A percentile compares a stretch with the other conserved stretches of the same genome.
These are phyloP conservation scores for Pardalotus punctatus DNA, from an alignment of 2,113 vertebrate genomes.

Conservation along the genomic window DNA sequence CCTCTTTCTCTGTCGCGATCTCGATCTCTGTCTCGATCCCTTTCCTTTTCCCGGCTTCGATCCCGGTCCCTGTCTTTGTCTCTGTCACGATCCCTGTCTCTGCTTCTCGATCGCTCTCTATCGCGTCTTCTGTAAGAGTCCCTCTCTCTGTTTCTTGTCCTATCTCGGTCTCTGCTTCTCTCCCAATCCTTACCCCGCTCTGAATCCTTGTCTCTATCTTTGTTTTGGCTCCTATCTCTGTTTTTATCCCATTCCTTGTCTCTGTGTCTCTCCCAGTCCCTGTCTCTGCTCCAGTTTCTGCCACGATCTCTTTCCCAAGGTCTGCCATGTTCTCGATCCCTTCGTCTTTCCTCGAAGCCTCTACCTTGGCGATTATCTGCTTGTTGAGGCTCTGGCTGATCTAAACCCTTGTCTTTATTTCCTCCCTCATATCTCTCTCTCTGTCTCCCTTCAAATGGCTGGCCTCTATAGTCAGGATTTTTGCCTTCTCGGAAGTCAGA, in stretches of 20 bases:
- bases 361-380: constrained; percentile 79
- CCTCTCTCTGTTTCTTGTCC: constrained; percentile 50
- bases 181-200: constrained; percentile 55
- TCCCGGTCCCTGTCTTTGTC: constrained; percentile 63
- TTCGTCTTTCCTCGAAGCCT: constrained; percentile 81
- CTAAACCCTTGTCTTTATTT: constrained; percentile 75
- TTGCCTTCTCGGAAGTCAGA: constrained; percentile 84
- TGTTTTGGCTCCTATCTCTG: constrained; percentile 63
- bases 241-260: constrained; percentile 71
- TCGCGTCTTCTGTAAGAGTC: constrained; percentile 29
- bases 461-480: constrained; percentile 71
- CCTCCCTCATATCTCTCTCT: constrained; percentile 84
- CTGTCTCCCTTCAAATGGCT: constrained; percentile 75
- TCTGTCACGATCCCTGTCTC: constrained; percentile 62
- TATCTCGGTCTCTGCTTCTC: constrained; percentile 57
- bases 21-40: constrained; percentile 74
- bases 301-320: constrained; percentile 69
- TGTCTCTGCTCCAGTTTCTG: constrained; percentile 78
- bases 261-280: constrained; percentile 75
- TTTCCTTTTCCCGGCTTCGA: constrained; percentile 69
- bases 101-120: constrained; percentile 51
- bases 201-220: constrained; percentile 65
- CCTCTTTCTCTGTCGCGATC: constrained; percentile 68
- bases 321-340: constrained; percentile 76
- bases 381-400: constrained; percentile 63